A percentile compares a stretch with the other conserved stretches of the same genome.
phyloP scores from a whole-genome alignment of 2,888 invertebrate genomes.

The Sialis fuliginosa region DNA sequence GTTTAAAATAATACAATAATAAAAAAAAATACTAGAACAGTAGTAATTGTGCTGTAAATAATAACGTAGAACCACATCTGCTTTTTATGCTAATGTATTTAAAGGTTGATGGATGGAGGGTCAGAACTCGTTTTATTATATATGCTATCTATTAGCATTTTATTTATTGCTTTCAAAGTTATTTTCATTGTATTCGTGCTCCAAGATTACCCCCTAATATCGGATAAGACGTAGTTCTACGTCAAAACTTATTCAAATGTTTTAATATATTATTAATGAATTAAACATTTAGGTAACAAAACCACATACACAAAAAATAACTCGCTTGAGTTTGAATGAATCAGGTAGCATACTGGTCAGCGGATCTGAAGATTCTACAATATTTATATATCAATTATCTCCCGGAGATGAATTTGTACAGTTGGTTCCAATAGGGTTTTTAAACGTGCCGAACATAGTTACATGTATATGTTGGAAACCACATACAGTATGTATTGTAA shows the following conservation, averaged over 20 bases:
- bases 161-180: too few relatives aligned
- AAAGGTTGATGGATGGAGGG: too few relatives aligned
- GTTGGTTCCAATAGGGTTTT: slow-evolving; percentile 47
- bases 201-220: too few relatives aligned
- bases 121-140: too few relatives aligned
- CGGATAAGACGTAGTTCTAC: neutral
- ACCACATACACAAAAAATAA: slow-evolving; percentile 46
- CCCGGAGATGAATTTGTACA: slow-evolving; percentile 19
- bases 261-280: neutral
- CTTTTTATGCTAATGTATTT: too few relatives aligned
- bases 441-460: slow-evolving; percentile 41
- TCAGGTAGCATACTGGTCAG: slow-evolving; percentile 40
- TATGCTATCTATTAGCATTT: too few relatives aligned
- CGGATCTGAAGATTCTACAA: slow-evolving; percentile 45
- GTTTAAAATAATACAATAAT: neutral
- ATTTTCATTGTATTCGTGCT: too few relatives aligned
- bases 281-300: slow-evolving; percentile 33
- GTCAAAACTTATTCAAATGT: neutral
- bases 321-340: slow-evolving; percentile 39
- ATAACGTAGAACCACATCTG: too few relatives aligned
- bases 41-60: too few relatives aligned
- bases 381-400: slow-evolving; percentile 43
- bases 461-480: slow-evolving; percentile 53
- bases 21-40: neutral
- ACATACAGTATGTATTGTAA: slow-evolving; percentile 22